Conservation (phyloP, 2,113 vertebrate species). For the Halcyon malimbica region DNA sequence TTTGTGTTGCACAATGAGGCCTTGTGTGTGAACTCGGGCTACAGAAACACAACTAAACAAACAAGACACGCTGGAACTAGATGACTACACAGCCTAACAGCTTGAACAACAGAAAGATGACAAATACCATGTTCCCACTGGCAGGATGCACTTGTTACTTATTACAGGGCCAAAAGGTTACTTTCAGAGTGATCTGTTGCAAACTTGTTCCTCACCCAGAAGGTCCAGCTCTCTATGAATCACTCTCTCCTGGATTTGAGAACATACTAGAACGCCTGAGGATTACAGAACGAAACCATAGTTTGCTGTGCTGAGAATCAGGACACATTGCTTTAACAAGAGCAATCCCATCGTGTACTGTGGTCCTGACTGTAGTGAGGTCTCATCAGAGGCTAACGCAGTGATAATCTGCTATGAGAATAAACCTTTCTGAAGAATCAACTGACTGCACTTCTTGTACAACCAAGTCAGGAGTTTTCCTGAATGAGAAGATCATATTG, state of each 20-base stretch:
- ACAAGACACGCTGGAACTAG: background rate
- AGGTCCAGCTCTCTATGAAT: constrained; percentile 11
- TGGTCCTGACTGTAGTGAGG: background rate
- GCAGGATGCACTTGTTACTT: constrained; percentile 40
- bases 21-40: constrained; percentile 11
- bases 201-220: background rate
- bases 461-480: background rate
- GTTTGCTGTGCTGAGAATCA: background rate
- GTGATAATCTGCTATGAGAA: background rate
- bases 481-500: background rate
- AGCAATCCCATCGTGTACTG: background rate
- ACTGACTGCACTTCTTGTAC: background rate
- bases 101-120: background rate
- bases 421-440: background rate
- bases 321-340: background rate
- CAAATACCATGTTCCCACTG: background rate
- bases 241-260: background rate
- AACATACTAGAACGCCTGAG: background rate
- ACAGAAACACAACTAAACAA: constrained; percentile 30
- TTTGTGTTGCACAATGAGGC: constrained; percentile 18
- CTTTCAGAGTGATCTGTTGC: constrained; percentile 7
- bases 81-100: background rate
- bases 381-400: background rate
- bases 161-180: constrained; percentile 5
- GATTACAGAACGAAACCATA: background rate